A percentile compares a stretch with the other conserved stretches of the same genome.
Conservation (phyloP, 1,140 invertebrate genomes). For the Drosophila oshimai region DNA sequence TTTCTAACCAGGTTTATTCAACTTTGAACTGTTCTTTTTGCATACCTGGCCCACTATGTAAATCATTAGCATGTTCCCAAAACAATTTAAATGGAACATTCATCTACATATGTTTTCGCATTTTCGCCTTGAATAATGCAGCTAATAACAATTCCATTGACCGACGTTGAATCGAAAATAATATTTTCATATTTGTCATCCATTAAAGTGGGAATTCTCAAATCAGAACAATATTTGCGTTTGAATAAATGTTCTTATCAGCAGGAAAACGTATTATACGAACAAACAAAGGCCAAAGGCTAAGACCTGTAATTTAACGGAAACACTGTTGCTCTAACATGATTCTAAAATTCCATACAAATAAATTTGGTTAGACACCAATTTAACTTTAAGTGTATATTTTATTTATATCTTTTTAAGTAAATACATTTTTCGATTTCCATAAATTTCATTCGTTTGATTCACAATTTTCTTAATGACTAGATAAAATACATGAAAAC, state of each 20-base stretch:
- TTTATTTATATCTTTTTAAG: not conserved
- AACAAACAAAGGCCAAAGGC: not conserved
- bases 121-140: slow-evolving; percentile 16
- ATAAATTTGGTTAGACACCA: too few species aligned
- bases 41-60: slow-evolving; percentile 5
- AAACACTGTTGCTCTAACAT: not conserved
- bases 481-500: slow-evolving; percentile 4
- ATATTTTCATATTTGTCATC: slow-evolving; percentile 39
- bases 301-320: slow-evolving; percentile 8
- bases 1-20: slow-evolving; percentile 55
- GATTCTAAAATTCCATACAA: too few species aligned
- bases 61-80: slow-evolving; percentile 32
- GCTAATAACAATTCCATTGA: slow-evolving; percentile 31
- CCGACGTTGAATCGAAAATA: slow-evolving; percentile 1
- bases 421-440: not conserved
- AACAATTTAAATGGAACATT: not conserved
- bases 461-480: slow-evolving; percentile 19
- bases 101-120: slow-evolving; percentile 6
- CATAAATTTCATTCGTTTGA: not conserved
- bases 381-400: too few species aligned
- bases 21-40: slow-evolving; percentile 41
- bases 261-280: slow-evolving; percentile 4
- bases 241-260: slow-evolving; percentile 17
- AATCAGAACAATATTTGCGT: slow-evolving; percentile 30
- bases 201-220: slow-evolving; percentile 17